Evolutionary conservation across 2,113 vertebrate species (phyloP).

Genomic region (Leptosomus discolor): DNA sequence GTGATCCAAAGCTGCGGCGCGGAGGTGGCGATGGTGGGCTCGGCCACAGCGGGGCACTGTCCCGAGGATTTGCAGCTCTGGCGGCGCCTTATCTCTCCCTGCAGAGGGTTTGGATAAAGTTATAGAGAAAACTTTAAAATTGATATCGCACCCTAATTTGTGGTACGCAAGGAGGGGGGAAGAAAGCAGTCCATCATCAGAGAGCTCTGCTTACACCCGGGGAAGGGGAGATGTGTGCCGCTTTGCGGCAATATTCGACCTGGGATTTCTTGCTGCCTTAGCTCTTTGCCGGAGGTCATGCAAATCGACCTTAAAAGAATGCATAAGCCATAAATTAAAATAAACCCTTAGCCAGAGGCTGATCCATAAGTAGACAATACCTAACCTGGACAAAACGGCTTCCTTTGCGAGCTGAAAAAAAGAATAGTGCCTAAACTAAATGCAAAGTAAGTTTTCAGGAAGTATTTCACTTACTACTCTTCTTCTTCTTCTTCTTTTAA

Average conservation of each 20-base stretch:
- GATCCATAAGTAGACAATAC: slow-evolving; percentile 89
- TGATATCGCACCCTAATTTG: slow-evolving; percentile 67
- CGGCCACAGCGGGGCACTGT: slow-evolving; percentile 87
- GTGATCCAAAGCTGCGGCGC: slow-evolving; percentile 5
- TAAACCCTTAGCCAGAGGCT: slow-evolving; percentile 83
- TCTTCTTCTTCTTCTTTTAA: slow-evolving; percentile 61
- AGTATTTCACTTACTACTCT: slow-evolving; percentile 56
- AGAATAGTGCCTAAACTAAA: slow-evolving; percentile 76
- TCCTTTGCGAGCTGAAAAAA: slow-evolving; percentile 78
- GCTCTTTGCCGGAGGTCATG: slow-evolving; percentile 90
- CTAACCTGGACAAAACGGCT: slow-evolving; percentile 85
- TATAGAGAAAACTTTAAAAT: slow-evolving; percentile 77
- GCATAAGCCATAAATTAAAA: slow-evolving; percentile 96
- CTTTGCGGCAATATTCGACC: slow-evolving; percentile 73
- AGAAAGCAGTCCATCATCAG: slow-evolving; percentile 29
- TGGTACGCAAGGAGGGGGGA: slow-evolving; percentile 21
- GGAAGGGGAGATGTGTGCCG: slow-evolving; percentile 70
- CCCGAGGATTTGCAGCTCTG: slow-evolving; percentile 24
- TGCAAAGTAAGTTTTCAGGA: slow-evolving; percentile 81
- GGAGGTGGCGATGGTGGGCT: slow-evolving; percentile 60
- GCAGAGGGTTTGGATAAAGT: slow-evolving; percentile 70
- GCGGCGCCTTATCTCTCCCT: slow-evolving; percentile 23
- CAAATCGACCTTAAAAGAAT: slow-evolving; percentile 95
- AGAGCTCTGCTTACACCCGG: slow-evolving; percentile 62
- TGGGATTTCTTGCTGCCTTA: slow-evolving; percentile 80